Base-by-base conservation (phyloP, 2,113 vertebrate genomes). In the Odontophorus gujanensis region DNA sequence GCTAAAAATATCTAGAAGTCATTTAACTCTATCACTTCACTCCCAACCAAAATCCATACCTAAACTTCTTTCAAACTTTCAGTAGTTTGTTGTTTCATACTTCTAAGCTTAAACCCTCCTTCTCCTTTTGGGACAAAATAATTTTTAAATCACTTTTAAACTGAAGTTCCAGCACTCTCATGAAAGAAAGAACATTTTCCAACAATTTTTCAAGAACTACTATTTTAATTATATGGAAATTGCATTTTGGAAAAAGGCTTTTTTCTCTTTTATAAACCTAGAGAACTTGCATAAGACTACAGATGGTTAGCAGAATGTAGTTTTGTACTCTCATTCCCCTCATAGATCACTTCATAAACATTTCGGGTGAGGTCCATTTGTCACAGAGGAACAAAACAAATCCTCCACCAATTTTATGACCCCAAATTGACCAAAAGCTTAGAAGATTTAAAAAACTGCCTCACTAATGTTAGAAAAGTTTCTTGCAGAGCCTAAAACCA, bases 401-500 rank as follows among this genome's bases (percentile, higher is more conserved):
- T 20, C 26, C 48, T 17, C 26, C 25, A 55, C 6, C 16, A 65
- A 73, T 4, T 59, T 76, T 20, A 43, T 3, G 1, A 42, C 21
- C 50, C 38, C 10, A 50, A 68, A 71, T 9, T 81, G 51, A n/a
- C 28, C 77, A 38, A 2, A 59, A 45, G 8, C 13, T 7, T 22
- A 4, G 26, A 73, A 36, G 13, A 30, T 42, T 62, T 63, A 2
- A 59, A 69, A 82, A 79, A 22, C 2, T 85, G 24, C 5, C 2
- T 24, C 50, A 30, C 24, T 71, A 57, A 57, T 32, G 53, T 58
- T 62, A 38, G 15, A 71, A 66, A 36, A 43, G 15, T 48, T 81
- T 58, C 53, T 58, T 0, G 0, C 8, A 77, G 6, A 51, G 3
- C 1, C 76, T 87, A 63, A 1, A 3, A 74, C 5, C 68, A 48